Evolutionary conservation across 37 sponge, comb jelly and placozoan genomes (phyloP).

Genomic region (Ephydatia muelleri): DNA sequence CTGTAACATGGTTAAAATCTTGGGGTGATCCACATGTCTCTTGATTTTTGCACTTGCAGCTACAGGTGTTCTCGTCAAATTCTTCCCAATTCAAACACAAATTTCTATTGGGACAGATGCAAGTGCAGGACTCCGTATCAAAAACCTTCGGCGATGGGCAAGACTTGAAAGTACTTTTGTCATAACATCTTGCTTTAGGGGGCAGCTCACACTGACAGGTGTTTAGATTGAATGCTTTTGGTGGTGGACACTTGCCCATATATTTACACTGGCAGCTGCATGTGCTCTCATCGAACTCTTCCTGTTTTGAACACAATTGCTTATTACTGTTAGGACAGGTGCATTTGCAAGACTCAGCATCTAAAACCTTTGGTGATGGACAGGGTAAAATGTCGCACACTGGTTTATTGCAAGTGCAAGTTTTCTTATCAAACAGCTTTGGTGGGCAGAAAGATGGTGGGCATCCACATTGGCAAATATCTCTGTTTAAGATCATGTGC

Average conservation of each 20-base stretch:
- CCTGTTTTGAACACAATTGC: neutral
- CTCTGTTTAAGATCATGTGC: neutral
- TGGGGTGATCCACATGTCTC: neutral
- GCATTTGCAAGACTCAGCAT: neutral
- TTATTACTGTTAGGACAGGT: neutral
- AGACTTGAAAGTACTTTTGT: neutral
- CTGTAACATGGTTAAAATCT: too few species aligned
- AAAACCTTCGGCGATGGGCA: neutral
- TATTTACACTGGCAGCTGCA: neutral
- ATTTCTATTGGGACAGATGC: neutral
- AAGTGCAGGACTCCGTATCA: neutral
- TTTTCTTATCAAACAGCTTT: neutral
- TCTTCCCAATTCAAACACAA: neutral
- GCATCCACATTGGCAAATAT: constrained; percentile 7
- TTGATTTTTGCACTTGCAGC: neutral
- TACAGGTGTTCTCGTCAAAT: neutral
- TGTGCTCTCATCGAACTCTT: neutral
- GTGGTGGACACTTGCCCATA: neutral
- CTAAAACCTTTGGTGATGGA: neutral
- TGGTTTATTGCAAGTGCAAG: neutral
- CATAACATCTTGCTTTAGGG: neutral
- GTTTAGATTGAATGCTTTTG: neutral
- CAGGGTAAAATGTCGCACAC: neutral
- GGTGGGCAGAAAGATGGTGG: neutral
- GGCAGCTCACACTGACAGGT: neutral